Base-by-base conservation (phyloP, 2,113 vertebrate species). In the Etheostoma spectabile region DNA sequence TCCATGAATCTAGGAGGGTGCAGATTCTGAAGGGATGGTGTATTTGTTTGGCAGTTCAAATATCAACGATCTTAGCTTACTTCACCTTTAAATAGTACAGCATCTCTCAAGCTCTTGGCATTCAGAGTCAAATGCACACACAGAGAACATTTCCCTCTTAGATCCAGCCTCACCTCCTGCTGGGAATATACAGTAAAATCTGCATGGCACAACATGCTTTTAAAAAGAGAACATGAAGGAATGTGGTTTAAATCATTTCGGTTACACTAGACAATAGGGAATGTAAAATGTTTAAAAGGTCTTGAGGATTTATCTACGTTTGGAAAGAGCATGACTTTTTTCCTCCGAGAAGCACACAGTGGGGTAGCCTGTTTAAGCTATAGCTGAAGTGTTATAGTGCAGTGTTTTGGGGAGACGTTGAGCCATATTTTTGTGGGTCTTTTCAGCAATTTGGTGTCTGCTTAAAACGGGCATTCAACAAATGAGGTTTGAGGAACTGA, bases 141-240 rank as follows among this genome's bases (percentile, higher is more conserved):
- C n/a, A 0, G 71, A 67, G 79, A 76, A 55, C 52, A 0, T 73
- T 79, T 59, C 5, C 53, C 55, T 53, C 52, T 33, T 11, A 68
- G 75, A 77, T 74, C 49, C 49, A 13, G 64, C 59, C 35, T 73
- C 51, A 46, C 35, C 77, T 74, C 80, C 80, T 33, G 7, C 73
- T 68, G 68, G 52, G 72, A 82, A 53, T 3, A 48, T 48, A 65
- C 35, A 60, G 24, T 68, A 11, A 72, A 79, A 59, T 35, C 68
- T 60, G 76, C 56, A 14, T 42, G 6, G 21, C 51, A 14, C 78
- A 69, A 52, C 51, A 33, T 2, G 19, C 46, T n/a, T 48, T 80
- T 77, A 77, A 83, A 83, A 72, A 74, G 57, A 67, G 80, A 76
- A 77, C 65, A 74, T 53, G 61, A 64, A 57, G 61, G 45, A 77